A percentile compares a stretch with the other conserved stretches of the same genome.
Conservation (phyloP, 2,113 vertebrate species). For the Beaufortia kweichowensis region DNA sequence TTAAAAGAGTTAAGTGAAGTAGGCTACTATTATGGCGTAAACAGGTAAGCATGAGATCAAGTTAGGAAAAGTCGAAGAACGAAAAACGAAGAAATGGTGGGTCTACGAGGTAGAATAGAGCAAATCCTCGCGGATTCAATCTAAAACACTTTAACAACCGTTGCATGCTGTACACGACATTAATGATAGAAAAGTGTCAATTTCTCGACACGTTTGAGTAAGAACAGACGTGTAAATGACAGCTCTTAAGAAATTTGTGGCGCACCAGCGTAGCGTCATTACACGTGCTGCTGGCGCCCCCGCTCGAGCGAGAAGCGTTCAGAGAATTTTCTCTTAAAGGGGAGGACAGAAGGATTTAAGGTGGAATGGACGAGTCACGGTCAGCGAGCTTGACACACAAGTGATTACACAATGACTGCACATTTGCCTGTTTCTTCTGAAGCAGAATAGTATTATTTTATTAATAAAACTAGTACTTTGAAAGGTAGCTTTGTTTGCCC, state of each 20-base stretch:
- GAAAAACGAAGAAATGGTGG: background rate
- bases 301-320: slow-evolving; percentile 6
- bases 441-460: background rate
- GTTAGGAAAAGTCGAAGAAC: background rate
- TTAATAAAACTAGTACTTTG: background rate
- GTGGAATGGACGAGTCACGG: slow-evolving; percentile 49
- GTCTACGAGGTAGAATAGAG: background rate
- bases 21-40: background rate
- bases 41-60: slow-evolving; percentile 1
- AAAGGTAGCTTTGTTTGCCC: too few relatives aligned
- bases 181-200: background rate
- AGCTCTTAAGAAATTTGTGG: slow-evolving; percentile 17
- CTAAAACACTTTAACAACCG: background rate
- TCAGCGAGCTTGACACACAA: slow-evolving; percentile 8
- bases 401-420: background rate
- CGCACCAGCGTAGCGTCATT: background rate
- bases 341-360: slow-evolving; percentile 57
- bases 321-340: slow-evolving; percentile 49
- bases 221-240: slow-evolving; percentile 19
- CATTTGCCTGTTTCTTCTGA: background rate
- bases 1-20: background rate
- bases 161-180: background rate
- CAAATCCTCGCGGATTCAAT: background rate
- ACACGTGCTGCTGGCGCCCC: slow-evolving; percentile 48
- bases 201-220: slow-evolving; percentile 10